Evolutionary conservation across 2,888 invertebrate genomes (phyloP).

Genomic region (Escarpia spicata): DNA sequence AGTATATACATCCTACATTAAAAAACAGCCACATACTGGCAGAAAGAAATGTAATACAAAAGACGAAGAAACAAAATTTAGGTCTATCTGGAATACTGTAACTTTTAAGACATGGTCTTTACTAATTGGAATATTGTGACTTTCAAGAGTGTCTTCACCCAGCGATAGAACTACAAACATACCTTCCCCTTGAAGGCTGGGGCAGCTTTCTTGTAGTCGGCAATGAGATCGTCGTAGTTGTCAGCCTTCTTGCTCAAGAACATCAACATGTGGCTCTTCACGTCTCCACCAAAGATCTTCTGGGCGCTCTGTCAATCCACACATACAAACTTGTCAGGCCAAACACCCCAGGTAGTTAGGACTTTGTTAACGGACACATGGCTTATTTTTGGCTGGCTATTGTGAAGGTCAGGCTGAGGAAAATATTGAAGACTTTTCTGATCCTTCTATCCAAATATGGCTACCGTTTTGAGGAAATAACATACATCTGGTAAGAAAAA

Average conservation of each 20-base stretch:
- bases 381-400: not conserved
- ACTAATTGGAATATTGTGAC: too few relatives aligned
- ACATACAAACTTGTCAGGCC: not conserved
- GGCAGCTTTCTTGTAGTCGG: conserved; percentile 83
- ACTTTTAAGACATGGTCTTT: not conserved
- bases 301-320: conserved; percentile 77
- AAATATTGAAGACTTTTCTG: too few relatives aligned
- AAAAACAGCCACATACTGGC: too few relatives aligned
- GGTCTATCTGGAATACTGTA: not conserved
- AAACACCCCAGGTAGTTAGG: not conserved
- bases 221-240: conserved; percentile 83
- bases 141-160: too few relatives aligned
- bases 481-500: too few relatives aligned
- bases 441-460: too few relatives aligned
- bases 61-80: not conserved
- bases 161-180: not conserved
- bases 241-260: conserved; percentile 83
- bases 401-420: not conserved
- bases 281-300: conserved; percentile 97
- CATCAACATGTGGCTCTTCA: conserved; percentile 94
- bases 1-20: too few relatives aligned
- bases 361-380: not conserved
- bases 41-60: too few relatives aligned
- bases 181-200: conserved; percentile 88
- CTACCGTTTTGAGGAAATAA: too few relatives aligned